Percentiles rank a stretch among this genome's conserved stretches.
These are phyloP conservation scores for Lepeophtheirus salmonis DNA, from an alignment of 1,140 invertebrate species.

Conservation along the genomic window DNA sequence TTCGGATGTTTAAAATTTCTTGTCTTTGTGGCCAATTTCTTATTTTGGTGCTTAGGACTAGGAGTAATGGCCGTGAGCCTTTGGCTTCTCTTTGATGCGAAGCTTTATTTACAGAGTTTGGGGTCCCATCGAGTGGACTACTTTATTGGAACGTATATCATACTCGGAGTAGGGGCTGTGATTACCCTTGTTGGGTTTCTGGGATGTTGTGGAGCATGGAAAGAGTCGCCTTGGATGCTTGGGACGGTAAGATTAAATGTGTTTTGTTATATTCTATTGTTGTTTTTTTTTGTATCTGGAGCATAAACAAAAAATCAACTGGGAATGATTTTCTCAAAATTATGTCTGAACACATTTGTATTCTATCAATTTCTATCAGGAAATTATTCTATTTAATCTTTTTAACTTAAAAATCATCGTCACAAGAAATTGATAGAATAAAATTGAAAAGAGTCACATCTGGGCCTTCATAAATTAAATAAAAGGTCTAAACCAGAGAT, in stretches of 20 bases:
- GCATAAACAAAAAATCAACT: too few species aligned
- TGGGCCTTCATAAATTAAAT: too few species aligned
- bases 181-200: slow-evolving; percentile 68
- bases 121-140: slow-evolving; percentile 33
- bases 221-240: slow-evolving; percentile 67
- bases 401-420: too few species aligned
- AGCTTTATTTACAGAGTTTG: slow-evolving; percentile 7
- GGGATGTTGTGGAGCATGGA: slow-evolving; percentile 71
- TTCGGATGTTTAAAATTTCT: slow-evolving; percentile 8
- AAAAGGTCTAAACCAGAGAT: too few species aligned
- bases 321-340: too few species aligned
- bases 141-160: slow-evolving; percentile 47
- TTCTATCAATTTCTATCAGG: too few species aligned
- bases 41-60: slow-evolving; percentile 4
- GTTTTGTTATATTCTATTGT: too few species aligned
- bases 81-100: slow-evolving; percentile 4
- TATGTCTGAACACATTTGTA: too few species aligned
- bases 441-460: too few species aligned
- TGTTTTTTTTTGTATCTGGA: too few species aligned
- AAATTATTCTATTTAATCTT: too few species aligned
- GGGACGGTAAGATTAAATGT: slow-evolving; percentile 42
- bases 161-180: slow-evolving; percentile 53
- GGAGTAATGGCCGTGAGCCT: slow-evolving; percentile 5
- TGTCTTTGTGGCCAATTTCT: slow-evolving; percentile 12
- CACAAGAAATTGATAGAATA: too few species aligned